phyloP scores from a whole-genome alignment of 2,113 vertebrate species.

The Ceyx margarethae region DNA sequence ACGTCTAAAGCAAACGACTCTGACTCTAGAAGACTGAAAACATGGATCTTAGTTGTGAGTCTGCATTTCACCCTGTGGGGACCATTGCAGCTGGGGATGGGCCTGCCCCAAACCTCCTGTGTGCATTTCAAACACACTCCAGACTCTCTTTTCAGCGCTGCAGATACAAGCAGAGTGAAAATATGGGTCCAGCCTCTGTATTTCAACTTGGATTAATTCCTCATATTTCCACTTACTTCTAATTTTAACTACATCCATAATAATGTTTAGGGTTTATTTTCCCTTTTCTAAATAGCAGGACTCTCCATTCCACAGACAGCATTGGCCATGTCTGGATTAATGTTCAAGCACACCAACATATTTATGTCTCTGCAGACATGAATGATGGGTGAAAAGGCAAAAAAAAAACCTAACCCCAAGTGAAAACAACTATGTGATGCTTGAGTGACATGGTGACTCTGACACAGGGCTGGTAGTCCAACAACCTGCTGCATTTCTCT shows the following conservation, averaged over 20 bases:
- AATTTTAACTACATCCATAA: conserved; percentile 33
- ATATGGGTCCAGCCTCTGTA: not conserved
- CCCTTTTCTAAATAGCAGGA: not conserved
- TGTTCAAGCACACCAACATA: not conserved
- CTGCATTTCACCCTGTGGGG: not conserved
- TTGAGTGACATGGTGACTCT: not conserved
- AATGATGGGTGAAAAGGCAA: conserved; percentile 11
- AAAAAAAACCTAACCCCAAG: not conserved
- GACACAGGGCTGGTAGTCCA: not conserved
- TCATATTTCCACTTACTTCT: not conserved
- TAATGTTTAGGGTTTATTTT: not conserved
- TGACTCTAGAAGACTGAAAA: not conserved
- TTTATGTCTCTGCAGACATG: not conserved
- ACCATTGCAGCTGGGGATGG: not conserved
- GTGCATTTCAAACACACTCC: not conserved
- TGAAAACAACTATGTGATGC: not conserved
- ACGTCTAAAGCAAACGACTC: not conserved
- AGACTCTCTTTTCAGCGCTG: not conserved
- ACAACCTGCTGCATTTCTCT: not conserved
- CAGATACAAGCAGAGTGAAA: not conserved
- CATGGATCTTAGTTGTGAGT: not conserved
- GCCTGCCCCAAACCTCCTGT: not conserved
- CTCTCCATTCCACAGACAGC: not conserved
- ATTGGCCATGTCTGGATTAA: not conserved
- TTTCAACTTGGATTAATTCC: conserved; percentile 11